Base-by-base conservation (phyloP, 2,888 invertebrate species). In the Eupelmus urozonus region DNA sequence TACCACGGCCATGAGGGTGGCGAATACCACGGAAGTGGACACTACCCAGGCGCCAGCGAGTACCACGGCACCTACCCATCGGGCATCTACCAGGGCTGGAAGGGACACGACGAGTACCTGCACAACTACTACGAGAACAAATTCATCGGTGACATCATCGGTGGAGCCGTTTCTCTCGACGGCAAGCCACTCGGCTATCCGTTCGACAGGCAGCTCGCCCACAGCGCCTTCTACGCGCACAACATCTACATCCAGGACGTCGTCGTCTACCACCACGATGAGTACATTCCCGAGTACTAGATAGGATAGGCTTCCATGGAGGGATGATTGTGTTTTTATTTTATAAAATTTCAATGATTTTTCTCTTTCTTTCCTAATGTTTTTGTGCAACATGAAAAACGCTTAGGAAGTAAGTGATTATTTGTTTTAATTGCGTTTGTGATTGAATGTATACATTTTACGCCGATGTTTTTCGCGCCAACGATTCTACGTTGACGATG, bases 161-260 rank as follows among this genome's bases (percentile, higher is more conserved):
- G 89, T 42, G 88, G 88, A 34, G 86, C 85, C 88, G 91, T 90
- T 59, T 90, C 88, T 67, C 83, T 91, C 20, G 91, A 91, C 77
- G 90, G 90, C 82, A 90, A 90, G 63, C 91, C 92, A 16, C 86
- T 92, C 27, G 92, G 92, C 69, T 93, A 90, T 89, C 93, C 93
- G 7, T 85, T 92, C 80, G 91, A 93, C 87, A 90, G 92, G 81
- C 92, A 91, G 0, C 87, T 93, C 69, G 85, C 90, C 70, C 79
- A 82, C 16, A 86, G 87, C 83, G 80, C 91, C 27, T 85, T 89
- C 82, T 85, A 85, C 70, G 86, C 91, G 9, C 89, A 89, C 79
- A 93, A 93, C 89, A 84, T 93, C 81, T 87, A 88, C 85, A 85
- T 92, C 73, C 85, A 91, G 72, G 92, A 93, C 75, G 91, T 93